These are phyloP conservation scores for Erinaceus europaeus DNA, from an alignment of 2,113 vertebrate species.

Conservation along the genomic window DNA sequence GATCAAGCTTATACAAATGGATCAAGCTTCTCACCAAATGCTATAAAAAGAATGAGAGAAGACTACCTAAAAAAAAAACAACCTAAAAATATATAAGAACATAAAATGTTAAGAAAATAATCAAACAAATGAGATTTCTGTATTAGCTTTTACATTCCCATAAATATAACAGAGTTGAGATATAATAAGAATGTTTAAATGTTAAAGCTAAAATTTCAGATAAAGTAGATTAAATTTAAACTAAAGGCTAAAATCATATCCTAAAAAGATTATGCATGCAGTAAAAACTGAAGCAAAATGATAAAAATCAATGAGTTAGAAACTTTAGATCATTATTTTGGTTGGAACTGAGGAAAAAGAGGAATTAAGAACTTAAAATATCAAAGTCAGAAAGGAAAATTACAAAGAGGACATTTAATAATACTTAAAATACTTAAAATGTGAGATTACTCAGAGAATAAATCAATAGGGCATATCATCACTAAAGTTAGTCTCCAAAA, in stretches of 20 bases:
- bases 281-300: slow-evolving; percentile 5
- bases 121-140: too few relatives aligned
- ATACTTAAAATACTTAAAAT: too few relatives aligned
- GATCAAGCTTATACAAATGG: too few relatives aligned
- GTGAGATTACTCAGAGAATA: too few relatives aligned
- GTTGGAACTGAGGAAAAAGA: background rate
- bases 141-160: too few relatives aligned
- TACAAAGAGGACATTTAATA: background rate
- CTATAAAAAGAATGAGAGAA: too few relatives aligned
- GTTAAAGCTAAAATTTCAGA: background rate
- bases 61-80: too few relatives aligned
- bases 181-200: background rate
- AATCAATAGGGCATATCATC: background rate
- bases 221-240: background rate
- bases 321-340: background rate
- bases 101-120: too few relatives aligned
- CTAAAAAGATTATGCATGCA: background rate
- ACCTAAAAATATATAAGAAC: too few relatives aligned
- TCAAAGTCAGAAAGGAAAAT: background rate
- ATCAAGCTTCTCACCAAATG: too few relatives aligned
- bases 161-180: too few relatives aligned
- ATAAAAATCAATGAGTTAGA: background rate
- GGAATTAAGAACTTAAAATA: background rate
- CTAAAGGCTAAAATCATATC: background rate
- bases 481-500: background rate